Evolutionary conservation across 2,888 invertebrate genomes (phyloP), one percentile per base, ranked within the genome.

Genomic region (Agonopterix heracliana): DNA sequence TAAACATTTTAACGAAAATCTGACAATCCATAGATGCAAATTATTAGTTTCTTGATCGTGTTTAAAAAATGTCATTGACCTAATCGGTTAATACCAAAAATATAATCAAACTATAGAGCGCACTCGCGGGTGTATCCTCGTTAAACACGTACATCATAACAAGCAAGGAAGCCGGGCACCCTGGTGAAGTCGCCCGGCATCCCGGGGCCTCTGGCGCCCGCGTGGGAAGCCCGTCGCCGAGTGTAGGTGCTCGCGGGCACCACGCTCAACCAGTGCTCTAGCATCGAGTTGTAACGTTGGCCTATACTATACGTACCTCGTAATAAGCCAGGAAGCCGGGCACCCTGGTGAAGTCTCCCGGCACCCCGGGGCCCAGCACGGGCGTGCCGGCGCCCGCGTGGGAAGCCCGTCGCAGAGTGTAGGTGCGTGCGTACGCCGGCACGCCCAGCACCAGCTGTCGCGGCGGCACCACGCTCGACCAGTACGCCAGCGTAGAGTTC

Each of bases 291-390:
- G 35, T 9, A 9, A 35, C 35, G 5, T 35, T 40, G 40, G 4
- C n/a, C 10, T 42, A 42, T 14, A 41, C 13, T 38, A 36, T 13
- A 14, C 65, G 64, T 57, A 92, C 92, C 87, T 95, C 95, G 67
- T 94, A 93, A 72, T 93, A 95, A 0, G 95, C 92, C 46, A 95
- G 79, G 71, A 94, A 93, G 17, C 95, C 95, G 34, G 92, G 92
- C 41, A 93, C 92, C 47, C 90, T 78, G 0, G 94, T 94, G 65
- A 85, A 92, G 35, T 89, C 89, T 2, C 94, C 95, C 0, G 93
- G 92, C 60, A 91, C 89, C 1, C 94, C 95, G 0, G 93, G 92
- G 0, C 94, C 93, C 17, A 89, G 81, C 0, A 91, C 80, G 14
- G 90, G 89, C 0, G 92, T 90, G 46, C 92, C 92, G 0, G 93